A percentile compares a stretch with the other conserved stretches of the same genome.
Evolutionary conservation across 1,140 invertebrate species (phyloP).

Genomic region (Brachionus rotundiformis): DNA sequence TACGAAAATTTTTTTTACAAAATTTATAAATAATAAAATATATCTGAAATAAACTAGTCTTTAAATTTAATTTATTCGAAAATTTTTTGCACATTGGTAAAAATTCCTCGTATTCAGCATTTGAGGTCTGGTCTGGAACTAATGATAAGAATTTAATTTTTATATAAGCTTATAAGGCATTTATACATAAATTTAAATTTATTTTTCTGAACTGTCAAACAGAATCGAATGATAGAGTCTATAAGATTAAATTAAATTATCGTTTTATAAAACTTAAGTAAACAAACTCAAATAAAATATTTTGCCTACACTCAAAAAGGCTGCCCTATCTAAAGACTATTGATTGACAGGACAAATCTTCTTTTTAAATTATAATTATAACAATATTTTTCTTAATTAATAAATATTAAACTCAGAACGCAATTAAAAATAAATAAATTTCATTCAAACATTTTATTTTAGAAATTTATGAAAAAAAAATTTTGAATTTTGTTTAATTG

Average conservation of each 20-base stretch:
- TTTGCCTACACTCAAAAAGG: too few species aligned
- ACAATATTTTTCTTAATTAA: neutral
- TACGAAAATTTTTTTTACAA: too few species aligned
- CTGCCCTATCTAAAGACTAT: neutral
- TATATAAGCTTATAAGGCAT: neutral
- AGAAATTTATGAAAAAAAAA: neutral
- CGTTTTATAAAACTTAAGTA: too few species aligned
- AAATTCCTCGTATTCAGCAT: neutral
- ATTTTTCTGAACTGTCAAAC: neutral
- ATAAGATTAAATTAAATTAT: too few species aligned
- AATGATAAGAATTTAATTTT: neutral
- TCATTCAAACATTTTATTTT: neutral
- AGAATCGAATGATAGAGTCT: neutral
- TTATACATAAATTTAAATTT: neutral
- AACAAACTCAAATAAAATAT: too few species aligned
- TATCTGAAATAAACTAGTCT: neutral
- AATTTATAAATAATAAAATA: neutral
- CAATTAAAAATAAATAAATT: neutral
- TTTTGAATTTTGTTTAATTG: neutral
- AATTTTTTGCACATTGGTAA: neutral
- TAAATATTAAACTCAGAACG: neutral
- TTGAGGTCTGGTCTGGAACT: neutral
- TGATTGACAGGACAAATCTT: neutral
- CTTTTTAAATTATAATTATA: too few species aligned
- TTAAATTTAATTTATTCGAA: neutral